Base-by-base conservation (phyloP, 2,888 invertebrate genomes). In the Drosophila nigricruria region DNA sequence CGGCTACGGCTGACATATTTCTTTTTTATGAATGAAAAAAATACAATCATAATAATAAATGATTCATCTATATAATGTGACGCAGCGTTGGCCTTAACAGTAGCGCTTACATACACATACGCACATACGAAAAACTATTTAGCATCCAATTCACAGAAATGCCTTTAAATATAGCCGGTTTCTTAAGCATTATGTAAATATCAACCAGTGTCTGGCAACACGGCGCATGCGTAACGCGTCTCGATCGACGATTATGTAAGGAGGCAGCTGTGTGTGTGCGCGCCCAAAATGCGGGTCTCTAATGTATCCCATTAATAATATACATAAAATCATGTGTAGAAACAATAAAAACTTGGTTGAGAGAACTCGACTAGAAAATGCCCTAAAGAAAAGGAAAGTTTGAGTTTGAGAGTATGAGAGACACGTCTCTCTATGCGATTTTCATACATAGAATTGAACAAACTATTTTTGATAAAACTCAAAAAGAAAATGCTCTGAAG, bases 61-160 rank as follows among this genome's bases (percentile, higher is more conserved):
- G 82, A 79, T 58, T 83, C 83, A 83, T 84, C 82, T 78, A 59
- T 80, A 81, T 80, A 81, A 63, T 59, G 73, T 86, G 82, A 85
- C 87, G 77, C 63, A 76, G 79, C 58, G 62, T 53, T 34, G 79
- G 77, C 62, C 75, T 79, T 63, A 78, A 74, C 75, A 77, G 79
- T 78, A 79, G 79, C 79, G 54, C 62, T 60, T 53, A 38, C 50
- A 60, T 32, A 74, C 45, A 53, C 20, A 66, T 32, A 38, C 23
- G 40, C 23, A 64, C 40, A 62, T 76, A 69, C 68, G 65, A 54
- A 59, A 76, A 70, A 70, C 70, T 85, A 85, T 85, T 85, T 85
- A 88, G 78, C 81, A 76, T 68, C 61, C 58, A 60, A 65, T 88
- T 88, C 78, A 78, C 54, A 73, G 78, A 76, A 69, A 73, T 63